Evolutionary conservation across 2,797 vertebrate genomes (phyloP).

Genomic region (Pampus argenteus): DNA sequence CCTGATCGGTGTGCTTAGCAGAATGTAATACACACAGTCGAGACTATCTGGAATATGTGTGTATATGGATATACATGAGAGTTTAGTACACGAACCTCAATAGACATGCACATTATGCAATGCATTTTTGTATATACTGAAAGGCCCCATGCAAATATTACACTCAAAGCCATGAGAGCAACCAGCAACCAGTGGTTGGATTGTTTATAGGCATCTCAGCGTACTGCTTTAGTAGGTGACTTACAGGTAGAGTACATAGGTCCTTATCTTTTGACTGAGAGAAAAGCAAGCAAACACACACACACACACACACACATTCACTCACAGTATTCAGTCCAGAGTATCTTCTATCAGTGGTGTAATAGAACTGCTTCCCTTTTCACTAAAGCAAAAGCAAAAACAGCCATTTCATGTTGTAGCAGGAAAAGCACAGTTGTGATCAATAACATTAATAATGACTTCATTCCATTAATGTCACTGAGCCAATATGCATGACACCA

Average conservation of each 20-base stretch:
- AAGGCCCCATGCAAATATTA: conserved; percentile 40
- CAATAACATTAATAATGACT: not conserved
- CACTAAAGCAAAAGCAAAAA: not conserved
- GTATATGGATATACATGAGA: conserved; percentile 31
- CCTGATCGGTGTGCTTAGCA: conserved; percentile 47
- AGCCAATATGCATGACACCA: conserved; percentile 4
- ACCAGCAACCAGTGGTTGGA: conserved; percentile 22
- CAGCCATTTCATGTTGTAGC: not conserved
- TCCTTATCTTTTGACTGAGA: conserved; percentile 23
- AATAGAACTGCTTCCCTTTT: not conserved
- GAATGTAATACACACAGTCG: conserved; percentile 37
- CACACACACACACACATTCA: conserved; percentile 4
- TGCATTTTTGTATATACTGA: conserved; percentile 35
- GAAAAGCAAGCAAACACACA: conserved; percentile 9
- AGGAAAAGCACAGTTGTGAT: not conserved
- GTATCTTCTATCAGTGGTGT: conserved; percentile 20
- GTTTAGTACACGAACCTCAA: conserved; percentile 25
- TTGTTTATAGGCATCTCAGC: conserved; percentile 32
- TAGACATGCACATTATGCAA: conserved; percentile 36
- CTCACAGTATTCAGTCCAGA: conserved; percentile 7
- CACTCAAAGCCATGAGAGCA: conserved; percentile 25
- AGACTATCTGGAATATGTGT: conserved; percentile 6
- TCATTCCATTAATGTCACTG: not conserved
- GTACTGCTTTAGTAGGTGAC: conserved; percentile 23
- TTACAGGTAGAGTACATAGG: conserved; percentile 39